Evolutionary conservation across 2,888 invertebrate genomes (phyloP), one percentile per base, ranked within the genome.

Genomic region (Chrysodeixis includens): DNA sequence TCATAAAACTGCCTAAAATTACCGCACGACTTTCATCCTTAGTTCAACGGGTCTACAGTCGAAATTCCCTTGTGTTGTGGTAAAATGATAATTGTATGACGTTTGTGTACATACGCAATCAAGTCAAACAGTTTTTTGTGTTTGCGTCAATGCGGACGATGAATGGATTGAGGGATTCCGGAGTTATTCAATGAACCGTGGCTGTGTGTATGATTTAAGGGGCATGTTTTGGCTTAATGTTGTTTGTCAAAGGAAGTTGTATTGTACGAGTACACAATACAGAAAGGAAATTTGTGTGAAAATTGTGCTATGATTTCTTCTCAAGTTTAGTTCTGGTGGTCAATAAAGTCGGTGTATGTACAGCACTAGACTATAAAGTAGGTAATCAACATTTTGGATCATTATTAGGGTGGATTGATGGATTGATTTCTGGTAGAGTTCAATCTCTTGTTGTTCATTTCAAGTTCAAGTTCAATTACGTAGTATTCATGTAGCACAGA

Each of bases 61-160:
- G 0, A 22, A 16, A 51, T 9, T 74, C n/a, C 46, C 3, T 6
- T 57, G 69, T 51, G 26, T 20, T 10, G 16, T 30, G 51, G 44
- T 30, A 9, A n/a, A 51, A 9, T 46, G 30, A 18, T 40, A 49
- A 55, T 58, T 8, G 16, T 49, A 18, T 12, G 32, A 35, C 22
- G 49, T 20, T 40, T 59, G 30, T 55, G 53, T 62, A 55, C 20
- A 35, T 30, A 55, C 20, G 46, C 26, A 44, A 62, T 60, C n/a
- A 35, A 22, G 58, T 56, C 30, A 46, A 65, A 26, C 51, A 61
- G 46, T 49, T 12, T 69, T 58, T 40, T 18, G 20, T 14, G 49
- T 16, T 71, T 58, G 7, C 66, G 76, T 76, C 72, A 71, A 35
- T 71, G 40, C 30, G 5, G 12, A 40, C 16, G 30, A 61, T 66